These are phyloP conservation scores for Nyctibius grandis DNA, from an alignment of 2,797 vertebrate genomes.

Conservation along the genomic window DNA sequence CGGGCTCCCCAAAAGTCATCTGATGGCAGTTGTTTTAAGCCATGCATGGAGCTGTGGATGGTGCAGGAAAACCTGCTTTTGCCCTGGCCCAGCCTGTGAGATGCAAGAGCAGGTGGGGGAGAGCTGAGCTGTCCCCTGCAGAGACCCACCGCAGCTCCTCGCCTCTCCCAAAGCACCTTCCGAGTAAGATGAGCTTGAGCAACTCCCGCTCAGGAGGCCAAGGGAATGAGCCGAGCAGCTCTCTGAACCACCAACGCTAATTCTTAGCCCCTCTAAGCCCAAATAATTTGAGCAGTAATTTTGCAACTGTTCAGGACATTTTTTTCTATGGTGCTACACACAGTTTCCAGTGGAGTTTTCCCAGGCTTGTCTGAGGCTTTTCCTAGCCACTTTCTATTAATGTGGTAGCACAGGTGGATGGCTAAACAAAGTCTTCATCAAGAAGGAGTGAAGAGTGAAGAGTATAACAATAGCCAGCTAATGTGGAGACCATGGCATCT, in stretches of 20 bases:
- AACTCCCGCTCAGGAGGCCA: neutral
- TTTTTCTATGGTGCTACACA: neutral
- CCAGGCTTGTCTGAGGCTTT: neutral
- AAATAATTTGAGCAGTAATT: neutral
- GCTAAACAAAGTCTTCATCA: neutral
- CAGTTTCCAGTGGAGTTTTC: neutral
- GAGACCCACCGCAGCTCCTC: fast-evolving
- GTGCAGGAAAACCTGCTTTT: neutral
- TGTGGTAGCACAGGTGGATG: neutral
- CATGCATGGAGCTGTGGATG: neutral
- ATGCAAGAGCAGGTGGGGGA: fast-evolving
- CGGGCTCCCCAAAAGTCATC: neutral
- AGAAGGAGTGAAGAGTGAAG: neutral
- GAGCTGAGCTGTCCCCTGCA: neutral
- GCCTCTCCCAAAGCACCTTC: neutral
- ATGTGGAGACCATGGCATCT: fast-evolving
- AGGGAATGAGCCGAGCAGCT: neutral
- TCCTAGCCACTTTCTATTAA: neutral
- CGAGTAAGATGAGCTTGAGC: neutral
- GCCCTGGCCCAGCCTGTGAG: neutral
- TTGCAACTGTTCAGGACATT: neutral
- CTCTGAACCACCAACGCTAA: fast-evolving
- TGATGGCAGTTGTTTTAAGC: neutral
- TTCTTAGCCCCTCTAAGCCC: neutral
- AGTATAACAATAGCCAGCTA: fast-evolving